Conservation (phyloP, 2,797 vertebrate species). For the Serranus cabrilla region DNA sequence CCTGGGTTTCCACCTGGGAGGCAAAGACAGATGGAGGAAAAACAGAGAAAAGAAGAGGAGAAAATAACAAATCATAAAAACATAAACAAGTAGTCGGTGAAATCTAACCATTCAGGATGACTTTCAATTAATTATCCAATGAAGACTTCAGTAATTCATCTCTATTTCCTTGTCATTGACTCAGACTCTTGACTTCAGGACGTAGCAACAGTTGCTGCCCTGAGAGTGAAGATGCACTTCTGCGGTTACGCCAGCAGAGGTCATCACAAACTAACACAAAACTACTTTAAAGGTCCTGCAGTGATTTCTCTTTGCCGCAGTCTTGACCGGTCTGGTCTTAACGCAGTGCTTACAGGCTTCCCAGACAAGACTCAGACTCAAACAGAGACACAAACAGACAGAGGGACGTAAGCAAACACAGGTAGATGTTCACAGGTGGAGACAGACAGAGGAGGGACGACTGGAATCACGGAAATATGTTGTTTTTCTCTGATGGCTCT, state of each 20-base stretch:
- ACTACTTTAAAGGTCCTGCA: conserved; percentile 66
- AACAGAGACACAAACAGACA: conserved; percentile 10
- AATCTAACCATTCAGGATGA: background rate
- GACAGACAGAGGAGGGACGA: background rate
- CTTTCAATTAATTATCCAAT: background rate
- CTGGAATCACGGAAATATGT: background rate
- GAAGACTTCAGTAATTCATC: background rate
- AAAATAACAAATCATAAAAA: background rate
- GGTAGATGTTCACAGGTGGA: background rate
- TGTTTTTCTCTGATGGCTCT: background rate
- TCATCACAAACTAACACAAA: conserved; percentile 81
- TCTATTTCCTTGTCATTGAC: background rate
- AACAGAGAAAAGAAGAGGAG: background rate
- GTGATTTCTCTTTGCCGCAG: conserved; percentile 83
- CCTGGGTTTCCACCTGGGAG: conserved; percentile 81
- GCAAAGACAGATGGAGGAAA: background rate
- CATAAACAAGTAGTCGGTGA: too few species aligned
- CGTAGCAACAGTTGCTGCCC: conserved; percentile 12
- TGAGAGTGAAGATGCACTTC: conserved; percentile 36
- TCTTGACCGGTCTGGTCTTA: conserved; percentile 66
- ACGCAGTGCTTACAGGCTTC: conserved; percentile 53
- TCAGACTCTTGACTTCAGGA: background rate
- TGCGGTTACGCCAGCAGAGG: conserved; percentile 80
- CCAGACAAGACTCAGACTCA: conserved; percentile 45
- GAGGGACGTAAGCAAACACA: conserved; percentile 2